Base-by-base conservation (phyloP, 2,797 vertebrate genomes). In the Ceyx erithaca region DNA sequence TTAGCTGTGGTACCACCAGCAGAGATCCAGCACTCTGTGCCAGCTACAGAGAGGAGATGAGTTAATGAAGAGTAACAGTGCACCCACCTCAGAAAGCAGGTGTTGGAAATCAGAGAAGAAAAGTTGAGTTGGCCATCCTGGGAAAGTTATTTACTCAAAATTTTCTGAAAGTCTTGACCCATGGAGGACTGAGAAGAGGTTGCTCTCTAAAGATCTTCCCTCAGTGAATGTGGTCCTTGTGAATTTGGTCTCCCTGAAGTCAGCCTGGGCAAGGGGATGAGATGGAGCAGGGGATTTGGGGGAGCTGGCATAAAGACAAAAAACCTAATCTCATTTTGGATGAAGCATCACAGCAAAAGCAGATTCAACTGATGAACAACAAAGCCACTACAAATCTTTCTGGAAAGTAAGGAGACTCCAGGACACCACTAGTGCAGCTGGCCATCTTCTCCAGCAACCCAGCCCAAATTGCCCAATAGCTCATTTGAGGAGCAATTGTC, bases 191-290 rank as follows among this genome's bases (percentile, higher is more conserved):
- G 19, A 87, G 49, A 6, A 88, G 21, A 5, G 41, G 21, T 37
- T 77, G 22, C 12, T 40, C 45, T 82, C 51, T 37, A 30, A 19
- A 87, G 28, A 59, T 10, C 28, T 73, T 49, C 18, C 33, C 40
- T 62, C 23, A 40, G 9, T 13, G 7, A 14, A 49, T 0, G 0
- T 8, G 9, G 28, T 12, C 46, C 26, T 72, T 57, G 51, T 9
- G 49, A 40, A 62, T 55, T 13, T 19, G 23, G 4, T 77, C 12
- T 61, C 52, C 43, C 40, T 41, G 11, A 49, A 83, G 45, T 48
- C 57, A 82, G 31, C 11, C n/a, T 46, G 41, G 70, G 57, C 48
- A 87, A 58, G 4, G 14, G n/a, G 33, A 70, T 22, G 75, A 28
- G 45, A 41, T 3, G 4, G 28, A 88, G 33, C 37, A 62, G 20